Evolutionary conservation across 2,113 vertebrate species (phyloP), one percentile per base, ranked within the genome.

Genomic region (Chamaetylas fuelleborni): DNA sequence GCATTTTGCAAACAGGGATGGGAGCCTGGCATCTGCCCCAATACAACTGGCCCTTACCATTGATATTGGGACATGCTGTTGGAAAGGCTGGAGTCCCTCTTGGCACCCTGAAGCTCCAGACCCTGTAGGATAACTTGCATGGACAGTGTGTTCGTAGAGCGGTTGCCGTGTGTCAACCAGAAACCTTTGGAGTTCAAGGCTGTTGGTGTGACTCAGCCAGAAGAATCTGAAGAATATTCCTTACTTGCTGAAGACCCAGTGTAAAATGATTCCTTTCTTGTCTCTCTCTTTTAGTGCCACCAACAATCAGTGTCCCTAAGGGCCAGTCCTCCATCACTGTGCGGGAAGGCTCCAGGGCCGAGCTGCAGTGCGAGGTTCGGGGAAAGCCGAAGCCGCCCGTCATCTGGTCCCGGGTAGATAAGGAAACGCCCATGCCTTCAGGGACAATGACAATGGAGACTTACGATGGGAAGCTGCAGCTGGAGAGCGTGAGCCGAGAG

Each of bases 361-460:
- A 99, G 66, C 98, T 99, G 77, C 98, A 99, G 90, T 99, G 99
- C 3, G 98, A 99, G 51, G 98, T 98, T 19, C 98, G 99, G 18
- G 99, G 99, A 28, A 99, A 99, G 97, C 99, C 99, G 2, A 98
- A 98, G 65, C 99, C 99, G 1, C 99, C 99, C 1, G 97, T 99
- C 76, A 97, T 99, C 53, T 99, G 99, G 99, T 99, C 99, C 8
- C 98, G 99, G 10, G 95, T 97, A 33, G 99, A 99, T 94, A 99
- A 99, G 96, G 99, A 99, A 93, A 92, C 96, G 12, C 96, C 98
- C 20, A 98, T 99, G 98, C 98, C 99, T 20, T 98, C 98, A 0
- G 99, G 99, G 19, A 96, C 97, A 33, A 84, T 98, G 88, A 80
- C 96, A 6, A 83, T 98, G 96, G 99, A 99, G 96, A 99, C 99